Percentiles rank a stretch among this genome's conserved stretches.
Conservation (phyloP, 2,888 invertebrate species). For the Cabera pusaria region DNA sequence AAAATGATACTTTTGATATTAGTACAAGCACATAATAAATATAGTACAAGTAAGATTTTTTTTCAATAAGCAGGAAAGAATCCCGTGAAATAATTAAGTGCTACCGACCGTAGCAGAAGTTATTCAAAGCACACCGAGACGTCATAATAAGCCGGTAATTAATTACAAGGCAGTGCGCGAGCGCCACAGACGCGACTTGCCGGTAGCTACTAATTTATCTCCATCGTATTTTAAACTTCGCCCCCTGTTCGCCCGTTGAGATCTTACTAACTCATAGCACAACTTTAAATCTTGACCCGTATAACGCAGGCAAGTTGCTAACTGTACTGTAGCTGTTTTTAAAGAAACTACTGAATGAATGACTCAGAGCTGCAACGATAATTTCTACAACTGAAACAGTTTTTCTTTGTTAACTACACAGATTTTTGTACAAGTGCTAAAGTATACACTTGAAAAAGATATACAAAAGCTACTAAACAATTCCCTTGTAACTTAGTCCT, state of each 20-base stretch:
- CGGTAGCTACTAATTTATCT: conserved; percentile 36
- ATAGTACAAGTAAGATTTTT: no score
- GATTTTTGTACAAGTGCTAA: no score
- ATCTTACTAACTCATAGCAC: conserved; percentile 5
- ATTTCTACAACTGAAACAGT: no score
- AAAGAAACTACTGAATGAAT: neutral
- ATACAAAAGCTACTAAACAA: neutral
- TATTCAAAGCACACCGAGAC: conserved; percentile 4
- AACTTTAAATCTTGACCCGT: conserved; percentile 4
- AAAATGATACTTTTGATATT: no score
- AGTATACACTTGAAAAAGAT: no score
- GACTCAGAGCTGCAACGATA: no score
- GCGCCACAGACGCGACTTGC: conserved; percentile 21
- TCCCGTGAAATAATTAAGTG: no score
- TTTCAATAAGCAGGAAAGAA: no score
- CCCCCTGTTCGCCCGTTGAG: conserved; percentile 27
- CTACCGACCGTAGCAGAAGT: neutral
- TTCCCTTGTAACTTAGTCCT: no score
- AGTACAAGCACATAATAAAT: no score
- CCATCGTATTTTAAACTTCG: conserved; percentile 37
- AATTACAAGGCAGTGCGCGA: conserved; percentile 36
- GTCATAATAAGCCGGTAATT: conserved; percentile 33
- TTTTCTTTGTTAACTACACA: no score
- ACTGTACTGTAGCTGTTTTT: conserved; percentile 1
- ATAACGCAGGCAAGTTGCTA: conserved; percentile 2